Conservation (phyloP, 2,113 vertebrate genomes). For the Myxocyprinus asiaticus region DNA sequence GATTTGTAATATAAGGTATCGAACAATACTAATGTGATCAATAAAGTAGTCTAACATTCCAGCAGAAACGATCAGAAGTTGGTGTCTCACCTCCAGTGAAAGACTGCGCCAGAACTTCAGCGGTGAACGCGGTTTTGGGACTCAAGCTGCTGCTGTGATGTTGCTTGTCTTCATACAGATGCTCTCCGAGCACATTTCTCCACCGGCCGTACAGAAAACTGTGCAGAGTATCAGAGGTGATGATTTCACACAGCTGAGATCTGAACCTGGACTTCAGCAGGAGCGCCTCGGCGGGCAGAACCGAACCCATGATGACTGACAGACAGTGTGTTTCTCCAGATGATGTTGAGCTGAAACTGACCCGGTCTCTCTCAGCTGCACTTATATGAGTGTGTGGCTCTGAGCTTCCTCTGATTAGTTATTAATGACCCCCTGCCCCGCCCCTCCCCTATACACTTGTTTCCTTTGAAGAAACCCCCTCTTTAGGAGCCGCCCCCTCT, state of each 20-base stretch:
- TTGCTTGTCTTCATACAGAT: conserved; percentile 86
- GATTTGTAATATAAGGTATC: too few relatives aligned
- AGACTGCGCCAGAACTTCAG: conserved; percentile 94
- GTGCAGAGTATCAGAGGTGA: conserved; percentile 96
- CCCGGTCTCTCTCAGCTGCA: conserved; percentile 62
- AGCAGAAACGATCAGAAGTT: too few relatives aligned
- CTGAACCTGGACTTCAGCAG: conserved; percentile 89
- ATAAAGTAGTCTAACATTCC: too few relatives aligned
- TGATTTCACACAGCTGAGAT: conserved; percentile 87
- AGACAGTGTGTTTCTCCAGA: too few relatives aligned
- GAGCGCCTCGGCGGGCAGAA: conserved; percentile 69
- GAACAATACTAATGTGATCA: too few relatives aligned
- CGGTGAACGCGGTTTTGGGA: conserved; percentile 93
- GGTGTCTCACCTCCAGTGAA: conserved; percentile 86
- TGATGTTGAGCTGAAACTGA: neutral
- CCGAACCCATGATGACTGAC: conserved; percentile 82
- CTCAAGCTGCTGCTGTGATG: conserved; percentile 46
- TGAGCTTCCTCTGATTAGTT: conserved; percentile 86
- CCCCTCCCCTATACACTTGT: conserved; percentile 80
- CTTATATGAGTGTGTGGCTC: conserved; percentile 80
- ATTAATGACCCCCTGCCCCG: conserved; percentile 86
- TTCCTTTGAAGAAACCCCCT: conserved; percentile 64
- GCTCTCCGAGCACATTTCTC: conserved; percentile 93
- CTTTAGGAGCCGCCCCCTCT: conserved; percentile 52
- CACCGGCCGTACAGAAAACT: conserved; percentile 96